These are phyloP conservation scores for Gymnocheta viridis DNA, from an alignment of 2,888 invertebrate species.

Conservation along the genomic window DNA sequence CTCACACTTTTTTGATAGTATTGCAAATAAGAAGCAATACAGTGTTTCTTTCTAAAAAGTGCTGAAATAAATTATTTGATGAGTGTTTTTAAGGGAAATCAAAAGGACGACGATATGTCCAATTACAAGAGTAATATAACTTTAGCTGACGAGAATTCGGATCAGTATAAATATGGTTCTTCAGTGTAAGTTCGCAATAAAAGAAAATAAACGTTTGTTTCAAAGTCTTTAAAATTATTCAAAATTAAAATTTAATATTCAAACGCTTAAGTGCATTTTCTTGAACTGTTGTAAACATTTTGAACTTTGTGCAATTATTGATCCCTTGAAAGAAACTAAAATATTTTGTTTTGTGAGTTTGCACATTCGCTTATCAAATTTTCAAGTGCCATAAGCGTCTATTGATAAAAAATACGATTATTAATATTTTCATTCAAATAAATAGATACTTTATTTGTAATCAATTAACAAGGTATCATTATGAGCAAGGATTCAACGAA, in stretches of 20 bases:
- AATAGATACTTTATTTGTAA: not conserved
- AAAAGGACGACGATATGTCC: conserved; percentile 70
- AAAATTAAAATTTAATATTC: too few species aligned
- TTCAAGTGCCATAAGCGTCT: conserved; percentile 3
- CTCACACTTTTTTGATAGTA: not conserved
- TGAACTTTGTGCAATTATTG: not conserved
- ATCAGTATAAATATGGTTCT: conserved; percentile 48
- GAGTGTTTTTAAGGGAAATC: conserved; percentile 41
- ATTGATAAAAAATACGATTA: conserved; percentile 1
- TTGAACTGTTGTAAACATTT: not conserved
- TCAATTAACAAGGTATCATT: not conserved
- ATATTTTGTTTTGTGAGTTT: conserved; percentile 16
- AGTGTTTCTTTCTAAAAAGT: not conserved
- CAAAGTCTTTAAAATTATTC: too few species aligned
- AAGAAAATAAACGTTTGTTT: not conserved
- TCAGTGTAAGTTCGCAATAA: conserved; percentile 60
- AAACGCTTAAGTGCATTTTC: too few species aligned
- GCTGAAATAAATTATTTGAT: conserved; percentile 26
- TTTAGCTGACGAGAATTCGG: conserved; percentile 51
- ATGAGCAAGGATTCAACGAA: not conserved
- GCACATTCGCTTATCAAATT: conserved; percentile 29
- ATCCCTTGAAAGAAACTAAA: not conserved
- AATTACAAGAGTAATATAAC: conserved; percentile 70
- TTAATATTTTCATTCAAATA: not conserved
- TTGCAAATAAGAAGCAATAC: not conserved